Conservation (phyloP, 2,888 invertebrate species). For the Oithona nana region DNA sequence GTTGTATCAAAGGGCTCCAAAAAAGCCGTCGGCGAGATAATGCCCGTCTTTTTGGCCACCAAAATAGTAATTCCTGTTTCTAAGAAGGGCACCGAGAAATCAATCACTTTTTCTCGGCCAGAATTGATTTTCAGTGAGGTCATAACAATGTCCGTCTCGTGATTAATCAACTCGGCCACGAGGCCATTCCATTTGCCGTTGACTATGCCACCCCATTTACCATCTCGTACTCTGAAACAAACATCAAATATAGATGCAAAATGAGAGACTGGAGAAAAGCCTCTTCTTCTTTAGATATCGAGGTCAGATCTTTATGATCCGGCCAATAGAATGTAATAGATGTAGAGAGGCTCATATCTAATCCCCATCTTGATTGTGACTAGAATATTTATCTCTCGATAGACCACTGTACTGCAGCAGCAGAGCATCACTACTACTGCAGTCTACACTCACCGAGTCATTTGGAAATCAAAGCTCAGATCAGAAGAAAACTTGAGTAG, state of each 20-base stretch:
- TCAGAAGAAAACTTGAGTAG: conserved; percentile 82
- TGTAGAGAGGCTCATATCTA: too few relatives aligned
- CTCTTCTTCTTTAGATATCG: too few relatives aligned
- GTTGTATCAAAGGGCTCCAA: conserved; percentile 93
- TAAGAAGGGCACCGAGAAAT: conserved; percentile 88
- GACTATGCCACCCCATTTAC: conserved; percentile 53
- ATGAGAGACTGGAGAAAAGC: background rate
- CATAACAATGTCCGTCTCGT: conserved; percentile 89
- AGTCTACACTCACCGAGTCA: too few relatives aligned
- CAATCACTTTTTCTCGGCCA: conserved; percentile 77
- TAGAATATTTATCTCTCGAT: too few relatives aligned
- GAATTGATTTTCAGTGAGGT: conserved; percentile 72
- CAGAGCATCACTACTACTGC: too few relatives aligned
- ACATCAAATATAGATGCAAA: background rate
- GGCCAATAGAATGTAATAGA: too few relatives aligned
- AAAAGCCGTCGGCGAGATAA: conserved; percentile 89
- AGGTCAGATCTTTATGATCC: too few relatives aligned
- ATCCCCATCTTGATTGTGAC: too few relatives aligned
- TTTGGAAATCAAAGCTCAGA: conserved; percentile 64
- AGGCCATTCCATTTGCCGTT: conserved; percentile 90
- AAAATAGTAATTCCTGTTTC: conserved; percentile 90
- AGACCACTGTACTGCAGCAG: too few relatives aligned
- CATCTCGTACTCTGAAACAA: conserved; percentile 58
- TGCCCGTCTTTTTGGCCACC: conserved; percentile 83
- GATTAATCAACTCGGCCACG: conserved; percentile 73